Base-by-base conservation (phyloP, 2,888 invertebrate species). In the Coenonympha arcania region DNA sequence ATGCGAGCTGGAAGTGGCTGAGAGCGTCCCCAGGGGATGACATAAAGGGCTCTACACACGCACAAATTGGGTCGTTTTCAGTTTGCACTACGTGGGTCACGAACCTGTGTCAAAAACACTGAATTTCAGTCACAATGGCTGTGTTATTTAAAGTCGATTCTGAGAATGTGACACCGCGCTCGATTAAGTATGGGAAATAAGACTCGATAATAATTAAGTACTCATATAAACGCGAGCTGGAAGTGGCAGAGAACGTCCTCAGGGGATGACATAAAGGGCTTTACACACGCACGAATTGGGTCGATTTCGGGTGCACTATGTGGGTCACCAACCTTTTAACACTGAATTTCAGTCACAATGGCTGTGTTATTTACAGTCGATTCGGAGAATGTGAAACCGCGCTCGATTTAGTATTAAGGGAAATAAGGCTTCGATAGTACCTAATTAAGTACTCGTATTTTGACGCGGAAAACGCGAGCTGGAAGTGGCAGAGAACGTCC, bases 91-190 rank as follows among this genome's bases (percentile, higher is more conserved):
- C 24, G 61, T 48, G 66, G 78, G 71, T 82, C 82, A 85, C 85
- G 77, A 83, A 85, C 85, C 85, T 85, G 85, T 80, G n/a, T n/a
- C n/a, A n/a, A n/a, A 85, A 85, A 82, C 85, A 85, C 82, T 77
- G 84, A 79, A 81, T 66, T 70, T 85, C 83, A 73, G 83, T 72
- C 75, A 79, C 77, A 72, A 75, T 72, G 75, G 78, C 66, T 66
- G 75, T 72, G 73, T 73, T 73, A 74, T 81, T 80, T 65, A 66
- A 75, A 75, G 82, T 80, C 77, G 84, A 80, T 80, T 84, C 84
- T 63, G 80, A 80, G 66, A 85, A 85, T 63, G 85, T 85, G 64
- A 85, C 85, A 72, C 82, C 85, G 85, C 85, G 83, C n/a, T 57
- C 76, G 72, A 71, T n/a, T n/a, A n/a, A n/a, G n/a, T n/a, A n/a